Evolutionary conservation across 2,113 vertebrate genomes (phyloP), one percentile per base, ranked within the genome.

Genomic region (Speoplatyrhinus poulsoni): DNA sequence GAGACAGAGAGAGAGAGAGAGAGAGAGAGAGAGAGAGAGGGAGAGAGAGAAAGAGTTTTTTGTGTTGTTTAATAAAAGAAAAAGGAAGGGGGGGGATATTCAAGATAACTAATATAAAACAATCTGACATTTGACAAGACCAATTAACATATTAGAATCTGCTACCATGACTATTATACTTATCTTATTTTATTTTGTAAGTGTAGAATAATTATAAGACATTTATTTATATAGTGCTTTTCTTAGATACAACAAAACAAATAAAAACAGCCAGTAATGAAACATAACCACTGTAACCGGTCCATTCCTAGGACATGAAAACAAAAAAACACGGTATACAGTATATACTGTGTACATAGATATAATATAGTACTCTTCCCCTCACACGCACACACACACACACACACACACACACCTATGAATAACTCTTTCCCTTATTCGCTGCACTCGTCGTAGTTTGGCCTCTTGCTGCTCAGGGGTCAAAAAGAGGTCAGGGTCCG

Each of bases 361-460:
- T 26, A 26, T 26, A 26, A 26, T 26, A 26, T 26, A 26, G 26
- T 26, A 2, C 26, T 26, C 26, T 26, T 26, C 26, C 26, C 3
- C 26, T 26, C 26, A 26, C 26, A n/a, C n/a, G n/a, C 16, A 55
- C 26, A 33, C 4, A 56, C 3, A 36, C 53, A 60, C 16, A 62
- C 59, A n/a, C 33, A 36, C 1, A 10, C 46, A 36, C 17, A 56
- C 9, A 60, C 36, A 93, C 92, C 92, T 93, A 57, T 78, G 79
- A 41, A 87, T 77, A 53, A 91, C 89, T 85, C 89, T 83, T 73
- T 91, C 88, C 19, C 87, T 75, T 75, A 92, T 92, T 33, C 89
- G 80, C 60, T 93, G 90, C 48, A 87, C 88, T 3, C 91, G 85
- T 53, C 82, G 83, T 12, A 91, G 85, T 76, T 92, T 93, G 41